Evolutionary conservation across 2,888 invertebrate species (phyloP), one percentile per base, ranked within the genome.

Genomic region (Argyresthia goedartella): DNA sequence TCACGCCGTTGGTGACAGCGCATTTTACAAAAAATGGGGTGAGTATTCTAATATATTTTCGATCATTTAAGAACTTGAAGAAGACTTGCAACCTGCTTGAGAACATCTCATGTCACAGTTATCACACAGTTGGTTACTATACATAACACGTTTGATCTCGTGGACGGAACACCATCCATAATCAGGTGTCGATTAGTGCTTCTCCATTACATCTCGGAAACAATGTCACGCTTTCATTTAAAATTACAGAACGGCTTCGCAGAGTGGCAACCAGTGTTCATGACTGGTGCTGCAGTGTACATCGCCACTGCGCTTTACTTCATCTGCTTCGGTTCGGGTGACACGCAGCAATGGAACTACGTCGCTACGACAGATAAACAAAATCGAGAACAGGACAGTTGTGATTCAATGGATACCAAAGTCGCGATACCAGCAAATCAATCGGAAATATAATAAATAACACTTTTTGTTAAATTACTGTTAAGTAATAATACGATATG

Each of bases 221-320:
- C 25, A 6, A 25, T 25, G 25, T 25, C 25, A 25, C n/a, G n/a
- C n/a, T 25, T 25, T 25, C 3, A 25, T 25, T 4, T 25, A 25
- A 25, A 25, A 25, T 25, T 25, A 25, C 25, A 25, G 25, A 25
- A 25, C 25, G 25, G 25, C 3, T 25, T 25, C 25, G 73, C 85
- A 15, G 88, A 91, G 60, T 92, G 91, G 91, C 87, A 89, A 51
- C 74, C 81, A 33, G 86, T 91, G 56, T 92, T 91, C 62, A 85
- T 88, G 61, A 88, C 91, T 52, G 91, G 91, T 1, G 88, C 90
- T 0, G 67, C 72, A 1, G 88, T 89, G 4, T 92, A 91, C 56
- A 86, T 88, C 4, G 70, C 88, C 4, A 87, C 89, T 0, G 91
- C 91, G 0, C 25, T 90, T n/a, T 62, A 91, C 13, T 92, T 90